A percentile compares a stretch with the other conserved stretches of the same genome.
Evolutionary conservation across 1,140 invertebrate species (phyloP).

Genomic region (Zaprionus kolodkinae): DNA sequence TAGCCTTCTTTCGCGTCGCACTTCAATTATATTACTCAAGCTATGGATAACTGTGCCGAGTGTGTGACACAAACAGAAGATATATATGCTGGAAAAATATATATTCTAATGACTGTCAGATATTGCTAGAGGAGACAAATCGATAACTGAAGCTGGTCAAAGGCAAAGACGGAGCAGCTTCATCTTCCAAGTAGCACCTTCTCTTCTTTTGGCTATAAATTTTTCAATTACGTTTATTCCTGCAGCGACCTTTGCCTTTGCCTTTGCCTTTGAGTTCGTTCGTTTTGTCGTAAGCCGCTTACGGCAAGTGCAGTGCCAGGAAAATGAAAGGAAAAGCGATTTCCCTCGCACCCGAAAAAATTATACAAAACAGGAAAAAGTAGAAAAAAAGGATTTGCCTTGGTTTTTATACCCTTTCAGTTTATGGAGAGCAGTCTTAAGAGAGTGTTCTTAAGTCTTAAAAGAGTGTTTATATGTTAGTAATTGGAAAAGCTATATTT

Average conservation of each 20-base stretch:
- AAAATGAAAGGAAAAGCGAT: constrained; percentile 20
- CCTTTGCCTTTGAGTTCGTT: not conserved
- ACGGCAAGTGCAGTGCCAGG: constrained; percentile 12
- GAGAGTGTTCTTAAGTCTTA: no score
- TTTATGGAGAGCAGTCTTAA: no score
- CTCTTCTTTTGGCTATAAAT: not conserved
- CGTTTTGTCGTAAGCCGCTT: constrained; percentile 27
- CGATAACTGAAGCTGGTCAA: not conserved
- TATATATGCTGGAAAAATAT: not conserved
- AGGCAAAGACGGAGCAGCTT: not conserved
- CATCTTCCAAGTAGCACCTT: not conserved
- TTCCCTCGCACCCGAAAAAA: not conserved
- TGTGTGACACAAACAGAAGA: not conserved
- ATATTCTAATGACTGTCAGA: not conserved
- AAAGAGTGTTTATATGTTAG: no score
- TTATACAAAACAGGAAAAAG: not conserved
- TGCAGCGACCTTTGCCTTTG: constrained; percentile 1
- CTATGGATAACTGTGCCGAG: constrained; percentile 3
- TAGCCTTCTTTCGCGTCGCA: constrained; percentile 17
- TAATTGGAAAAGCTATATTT: no score
- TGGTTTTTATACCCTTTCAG: not conserved
- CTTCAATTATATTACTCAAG: constrained; percentile 24
- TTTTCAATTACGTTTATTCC: constrained; percentile 4
- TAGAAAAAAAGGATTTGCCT: not conserved
- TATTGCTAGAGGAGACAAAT: not conserved